Evolutionary conservation across 2,888 invertebrate genomes (phyloP).

Genomic region (Diarsia mendica): DNA sequence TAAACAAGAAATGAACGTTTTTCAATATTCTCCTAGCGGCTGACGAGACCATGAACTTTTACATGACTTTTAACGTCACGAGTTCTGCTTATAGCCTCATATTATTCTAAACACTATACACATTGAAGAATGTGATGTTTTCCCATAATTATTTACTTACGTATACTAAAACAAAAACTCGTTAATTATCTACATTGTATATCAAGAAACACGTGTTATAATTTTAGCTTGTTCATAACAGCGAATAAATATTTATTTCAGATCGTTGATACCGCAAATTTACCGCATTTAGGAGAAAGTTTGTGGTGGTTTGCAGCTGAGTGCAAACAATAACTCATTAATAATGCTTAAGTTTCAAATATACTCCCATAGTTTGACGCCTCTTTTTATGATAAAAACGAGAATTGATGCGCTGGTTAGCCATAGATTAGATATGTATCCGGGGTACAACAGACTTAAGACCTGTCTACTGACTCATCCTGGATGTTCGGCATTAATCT

Average conservation of each 20-base stretch:
- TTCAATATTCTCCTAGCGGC: not conserved
- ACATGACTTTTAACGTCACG: not conserved
- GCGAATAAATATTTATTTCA: not conserved
- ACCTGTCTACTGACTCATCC: not conserved
- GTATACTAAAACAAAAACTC: not conserved
- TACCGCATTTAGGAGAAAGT: not conserved
- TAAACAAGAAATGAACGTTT: not conserved
- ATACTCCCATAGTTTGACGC: not conserved
- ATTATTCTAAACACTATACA: not conserved
- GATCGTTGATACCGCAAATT: constrained; percentile 2
- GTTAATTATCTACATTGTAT: constrained; percentile 1
- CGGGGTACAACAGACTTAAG: not conserved
- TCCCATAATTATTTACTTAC: not conserved
- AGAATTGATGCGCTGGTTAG: not conserved
- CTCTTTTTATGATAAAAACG: not conserved
- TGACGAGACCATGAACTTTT: not conserved
- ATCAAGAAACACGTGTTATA: not conserved
- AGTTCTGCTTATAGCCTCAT: not conserved
- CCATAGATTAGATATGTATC: not conserved
- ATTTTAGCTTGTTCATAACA: not conserved
- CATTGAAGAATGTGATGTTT: not conserved
- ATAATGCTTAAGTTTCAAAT: not conserved
- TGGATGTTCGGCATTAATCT: not conserved
- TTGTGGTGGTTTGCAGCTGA: not conserved
- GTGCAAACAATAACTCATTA: not conserved